Base-by-base conservation (phyloP, 2,888 invertebrate species). In the Agonum fuliginosum region DNA sequence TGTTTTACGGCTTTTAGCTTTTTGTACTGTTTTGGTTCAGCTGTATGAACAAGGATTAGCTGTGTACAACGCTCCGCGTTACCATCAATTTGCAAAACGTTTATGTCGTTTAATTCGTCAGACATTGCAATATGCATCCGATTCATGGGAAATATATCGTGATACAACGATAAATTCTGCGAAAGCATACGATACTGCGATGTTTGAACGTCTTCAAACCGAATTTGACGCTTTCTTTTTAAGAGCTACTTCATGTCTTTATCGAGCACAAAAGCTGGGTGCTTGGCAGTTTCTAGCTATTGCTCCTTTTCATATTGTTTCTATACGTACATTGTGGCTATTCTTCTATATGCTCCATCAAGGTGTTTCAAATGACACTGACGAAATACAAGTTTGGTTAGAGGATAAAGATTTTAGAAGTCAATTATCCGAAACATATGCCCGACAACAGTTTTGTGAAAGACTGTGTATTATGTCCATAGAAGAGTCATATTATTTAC, bases 241-340 rank as follows among this genome's bases (percentile, higher is more conserved):
- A 30, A 89, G 92, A 71, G 91, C 94, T 0, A 92, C 92, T 34
- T 88, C 91, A 76, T 91, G 90, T 80, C 91, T 95, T 77, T 93
- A 93, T 83, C 90, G 91, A 1, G 92, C 93, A 0, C 91, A 92
- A 58, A 92, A 92, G 83, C 88, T 93, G 79, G 93, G 94, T 5
- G 92, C 94, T 1, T 94, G 95, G 93, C 95, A 95, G 85, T 95
- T 94, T 87, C 89, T 95, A 81, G 93, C 94, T 10, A 91, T 93
- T 17, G 88, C 95, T 81, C 94, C 95, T 0, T 94, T 91, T 83
- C 87, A 89, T 79, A 87, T 89, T 58, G 88, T 93, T 24, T 90
- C 91, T 6, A 83, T 88, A 0, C 85, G 87, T 62, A 89, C 90
- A 3, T 83, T 92, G n/a, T 93, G 93, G 93, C 89, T 90, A 82